Conservation (phyloP, 2,888 invertebrate species). For the Ormyrus pomaceus region DNA sequence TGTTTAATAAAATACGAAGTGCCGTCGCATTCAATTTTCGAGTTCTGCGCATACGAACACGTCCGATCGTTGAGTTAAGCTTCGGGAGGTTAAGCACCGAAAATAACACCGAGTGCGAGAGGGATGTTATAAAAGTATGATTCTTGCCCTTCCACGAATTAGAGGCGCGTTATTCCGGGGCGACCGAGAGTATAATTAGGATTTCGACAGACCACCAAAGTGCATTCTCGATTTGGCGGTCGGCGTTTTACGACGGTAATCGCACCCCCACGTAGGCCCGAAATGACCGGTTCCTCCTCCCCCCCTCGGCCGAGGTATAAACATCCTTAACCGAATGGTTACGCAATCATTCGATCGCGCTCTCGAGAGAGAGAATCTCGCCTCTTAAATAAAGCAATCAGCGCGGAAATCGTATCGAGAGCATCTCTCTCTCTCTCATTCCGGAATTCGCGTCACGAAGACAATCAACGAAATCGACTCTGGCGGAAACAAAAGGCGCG, state of each 20-base stretch:
- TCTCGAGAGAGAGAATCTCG: too few relatives aligned
- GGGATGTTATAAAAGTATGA: conserved; percentile 41
- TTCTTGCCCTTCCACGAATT: conserved; percentile 47
- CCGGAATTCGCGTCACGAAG: conserved; percentile 48
- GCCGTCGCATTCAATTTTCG: not conserved
- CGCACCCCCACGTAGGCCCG: conserved; percentile 46
- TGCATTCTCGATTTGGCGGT: conserved; percentile 50
- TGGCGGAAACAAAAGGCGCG: not conserved
- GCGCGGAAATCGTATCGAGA: not conserved
- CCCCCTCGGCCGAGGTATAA: conserved; percentile 22
- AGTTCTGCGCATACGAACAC: not conserved
- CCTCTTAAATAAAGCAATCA: conserved; percentile 2
- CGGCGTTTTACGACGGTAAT: conserved; percentile 36
- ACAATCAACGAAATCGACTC: conserved; percentile 48
- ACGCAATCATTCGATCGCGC: conserved; percentile 22
- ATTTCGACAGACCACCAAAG: conserved; percentile 48
- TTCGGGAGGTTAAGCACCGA: conserved; percentile 43
- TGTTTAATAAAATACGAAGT: too few relatives aligned
- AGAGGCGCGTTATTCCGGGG: conserved; percentile 46
- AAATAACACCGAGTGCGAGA: conserved; percentile 44
- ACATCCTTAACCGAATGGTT: conserved; percentile 40
- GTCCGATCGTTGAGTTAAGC: conserved; percentile 44
- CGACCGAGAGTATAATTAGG: conserved; percentile 53
- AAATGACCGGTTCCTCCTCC: conserved; percentile 33
- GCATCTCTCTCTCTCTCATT: not conserved